Evolutionary conservation across 2,888 invertebrate species (phyloP).

Genomic region (Sphinx pinastri): DNA sequence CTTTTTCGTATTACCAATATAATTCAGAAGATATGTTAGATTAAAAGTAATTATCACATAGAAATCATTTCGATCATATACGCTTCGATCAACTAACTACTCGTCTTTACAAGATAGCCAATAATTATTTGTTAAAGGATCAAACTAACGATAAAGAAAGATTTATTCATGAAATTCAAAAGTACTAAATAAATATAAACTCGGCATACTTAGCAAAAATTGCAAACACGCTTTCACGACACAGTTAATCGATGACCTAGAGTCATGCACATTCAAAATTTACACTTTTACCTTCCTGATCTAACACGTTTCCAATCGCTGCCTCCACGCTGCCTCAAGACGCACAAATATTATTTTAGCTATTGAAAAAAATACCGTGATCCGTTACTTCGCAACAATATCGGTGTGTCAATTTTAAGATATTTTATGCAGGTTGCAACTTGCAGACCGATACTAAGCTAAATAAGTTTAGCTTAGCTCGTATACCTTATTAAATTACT

Average conservation of each 20-base stretch:
- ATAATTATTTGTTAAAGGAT: background rate
- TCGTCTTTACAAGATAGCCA: background rate
- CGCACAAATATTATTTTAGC: conserved; percentile 13
- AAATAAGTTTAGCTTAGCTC: no score
- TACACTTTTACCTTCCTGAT: conserved; percentile 35
- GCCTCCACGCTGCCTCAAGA: conserved; percentile 13
- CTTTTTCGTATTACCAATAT: no score
- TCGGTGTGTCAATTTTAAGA: background rate
- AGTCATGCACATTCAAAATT: conserved; percentile 40
- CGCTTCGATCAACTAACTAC: no score
- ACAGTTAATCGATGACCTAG: conserved; percentile 36
- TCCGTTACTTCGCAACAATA: background rate
- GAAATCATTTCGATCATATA: background rate
- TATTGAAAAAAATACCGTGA: background rate
- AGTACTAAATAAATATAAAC: background rate
- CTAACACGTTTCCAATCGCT: conserved; percentile 28
- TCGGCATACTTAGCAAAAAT: conserved; percentile 32
- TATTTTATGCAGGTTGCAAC: background rate
- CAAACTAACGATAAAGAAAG: no score
- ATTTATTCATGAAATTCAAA: background rate
- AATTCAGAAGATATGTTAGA: no score
- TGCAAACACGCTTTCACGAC: conserved; percentile 43
- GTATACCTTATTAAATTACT: no score
- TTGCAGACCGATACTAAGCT: no score
- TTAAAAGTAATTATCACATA: no score